Conservation (phyloP, 1,140 invertebrate genomes). For the Branchinecta lindahli region DNA sequence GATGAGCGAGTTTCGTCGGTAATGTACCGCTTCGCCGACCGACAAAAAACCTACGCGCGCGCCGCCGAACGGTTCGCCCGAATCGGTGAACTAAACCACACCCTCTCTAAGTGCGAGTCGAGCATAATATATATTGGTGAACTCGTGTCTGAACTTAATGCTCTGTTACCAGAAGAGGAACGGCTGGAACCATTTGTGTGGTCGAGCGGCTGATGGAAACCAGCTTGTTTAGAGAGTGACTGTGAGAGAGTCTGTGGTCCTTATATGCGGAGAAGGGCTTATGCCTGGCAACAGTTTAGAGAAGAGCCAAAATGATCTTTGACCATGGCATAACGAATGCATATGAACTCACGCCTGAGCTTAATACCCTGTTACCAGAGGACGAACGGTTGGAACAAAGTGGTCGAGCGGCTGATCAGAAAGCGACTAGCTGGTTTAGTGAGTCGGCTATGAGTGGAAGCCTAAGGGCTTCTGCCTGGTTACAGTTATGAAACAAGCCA, state of each 20-base stretch:
- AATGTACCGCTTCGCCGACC: slow-evolving; percentile 50
- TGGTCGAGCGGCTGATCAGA: slow-evolving; percentile 58
- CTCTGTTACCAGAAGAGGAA: slow-evolving; percentile 61
- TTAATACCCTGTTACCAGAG: slow-evolving; percentile 67
- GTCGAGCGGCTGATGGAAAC: slow-evolving; percentile 48
- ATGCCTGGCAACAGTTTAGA: too few species aligned
- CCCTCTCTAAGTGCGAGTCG: slow-evolving; percentile 62
- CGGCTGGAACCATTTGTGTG: slow-evolving; percentile 76
- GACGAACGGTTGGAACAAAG: slow-evolving; percentile 69
- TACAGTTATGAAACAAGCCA: too few species aligned
- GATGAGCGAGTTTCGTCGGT: slow-evolving; percentile 55
- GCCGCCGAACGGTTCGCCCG: slow-evolving; percentile 67
- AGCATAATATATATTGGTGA: slow-evolving; percentile 68
- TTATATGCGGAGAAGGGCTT: too few species aligned
- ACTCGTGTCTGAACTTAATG: slow-evolving; percentile 66
- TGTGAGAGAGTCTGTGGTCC: too few species aligned
- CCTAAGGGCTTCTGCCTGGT: too few species aligned
- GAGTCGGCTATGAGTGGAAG: too few species aligned
- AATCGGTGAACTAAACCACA: slow-evolving; percentile 55
- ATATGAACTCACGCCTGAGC: slow-evolving; percentile 54
- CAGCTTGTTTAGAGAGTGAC: not conserved
- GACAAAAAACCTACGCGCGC: slow-evolving; percentile 63
- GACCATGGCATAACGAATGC: too few species aligned
- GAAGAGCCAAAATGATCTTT: too few species aligned
- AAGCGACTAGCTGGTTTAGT: not conserved